Evolutionary conservation across 1,140 invertebrate species (phyloP), one percentile per base, ranked within the genome.

Genomic region (Pristionchus pacificus): DNA sequence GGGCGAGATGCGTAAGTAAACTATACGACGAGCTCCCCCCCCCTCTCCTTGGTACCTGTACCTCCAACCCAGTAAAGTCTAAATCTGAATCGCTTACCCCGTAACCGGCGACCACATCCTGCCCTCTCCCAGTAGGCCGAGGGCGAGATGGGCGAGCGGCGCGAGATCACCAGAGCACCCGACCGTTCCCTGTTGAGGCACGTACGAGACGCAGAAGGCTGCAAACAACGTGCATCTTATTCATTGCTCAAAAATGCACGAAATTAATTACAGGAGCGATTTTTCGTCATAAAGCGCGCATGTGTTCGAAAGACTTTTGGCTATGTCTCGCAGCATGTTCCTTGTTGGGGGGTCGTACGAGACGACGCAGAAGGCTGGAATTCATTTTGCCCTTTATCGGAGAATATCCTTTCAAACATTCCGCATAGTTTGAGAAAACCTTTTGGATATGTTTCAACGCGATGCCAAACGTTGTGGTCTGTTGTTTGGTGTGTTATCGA

Each of bases 51-150:
- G n/a, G n/a, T n/a, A n/a, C n/a, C n/a, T n/a, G n/a, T n/a, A n/a
- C n/a, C n/a, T n/a, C n/a, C n/a, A n/a, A n/a, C n/a, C n/a, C n/a
- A n/a, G n/a, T n/a, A n/a, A n/a, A n/a, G n/a, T 24, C 19, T 19
- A 24, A 57, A 57, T 0, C 19, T 57, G 19, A 19, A 24, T 24
- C 24, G 55, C 55, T 13, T 61, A 61, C 15, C 90, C 90, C 60
- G 89, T 90, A 72, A 87, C 82, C 61, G 89, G 87, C 78, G 88
- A 90, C 90, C 90, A 91, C 90, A 91, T 91, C 80, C 88, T 88
- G n/a, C 90, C 90, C 85, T 91, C 90, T n/a, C 90, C 90, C 79
- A 91, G 86, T 74, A 91, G 84, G 0, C 89, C 89, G 0, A 90
- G 82, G 1, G 90, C 89, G 58, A 91, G 82, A 84, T 91, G 90